These are phyloP conservation scores for Potamarius usumacintae DNA, from an alignment of 2,113 vertebrate species.

Conservation along the genomic window DNA sequence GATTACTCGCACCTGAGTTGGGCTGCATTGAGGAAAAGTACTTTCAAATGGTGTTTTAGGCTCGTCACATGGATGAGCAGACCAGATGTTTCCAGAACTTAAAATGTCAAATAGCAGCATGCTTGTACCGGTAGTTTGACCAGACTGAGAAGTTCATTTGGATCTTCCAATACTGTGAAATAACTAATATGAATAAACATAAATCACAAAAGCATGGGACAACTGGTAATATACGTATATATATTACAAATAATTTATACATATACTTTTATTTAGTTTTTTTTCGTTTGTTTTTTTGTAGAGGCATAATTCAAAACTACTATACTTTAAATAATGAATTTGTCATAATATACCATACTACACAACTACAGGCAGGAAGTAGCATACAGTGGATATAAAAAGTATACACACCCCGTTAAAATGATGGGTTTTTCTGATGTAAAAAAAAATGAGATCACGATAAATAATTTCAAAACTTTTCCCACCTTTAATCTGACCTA, in stretches of 20 bases:
- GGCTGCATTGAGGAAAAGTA: constrained; percentile 39
- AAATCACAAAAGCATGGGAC: not conserved
- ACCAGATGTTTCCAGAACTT: constrained; percentile 23
- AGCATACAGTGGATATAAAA: not conserved
- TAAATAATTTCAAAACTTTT: too few relatives aligned
- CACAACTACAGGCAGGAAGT: constrained; percentile 38
- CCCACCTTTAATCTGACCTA: too few relatives aligned
- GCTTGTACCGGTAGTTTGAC: not conserved
- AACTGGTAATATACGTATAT: not conserved
- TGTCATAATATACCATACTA: constrained; percentile 18
- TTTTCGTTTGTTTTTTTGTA: not conserved
- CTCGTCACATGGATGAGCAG: constrained; percentile 13
- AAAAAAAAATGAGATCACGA: too few relatives aligned
- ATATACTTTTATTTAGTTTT: not conserved
- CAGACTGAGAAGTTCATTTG: not conserved
- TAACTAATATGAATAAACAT: not conserved
- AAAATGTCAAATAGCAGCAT: not conserved
- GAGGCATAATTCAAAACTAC: not conserved
- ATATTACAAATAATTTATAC: constrained; percentile 4
- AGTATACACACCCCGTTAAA: too few relatives aligned
- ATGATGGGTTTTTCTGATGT: too few relatives aligned
- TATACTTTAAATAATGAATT: not conserved
- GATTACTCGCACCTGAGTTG: constrained; percentile 72
- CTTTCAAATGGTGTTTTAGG: constrained; percentile 48
- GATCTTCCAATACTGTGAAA: not conserved